A percentile compares a stretch with the other conserved stretches of the same genome.
These are phyloP conservation scores for Trichogramma pretiosum DNA, from an alignment of 1,140 invertebrate species.

Conservation along the genomic window DNA sequence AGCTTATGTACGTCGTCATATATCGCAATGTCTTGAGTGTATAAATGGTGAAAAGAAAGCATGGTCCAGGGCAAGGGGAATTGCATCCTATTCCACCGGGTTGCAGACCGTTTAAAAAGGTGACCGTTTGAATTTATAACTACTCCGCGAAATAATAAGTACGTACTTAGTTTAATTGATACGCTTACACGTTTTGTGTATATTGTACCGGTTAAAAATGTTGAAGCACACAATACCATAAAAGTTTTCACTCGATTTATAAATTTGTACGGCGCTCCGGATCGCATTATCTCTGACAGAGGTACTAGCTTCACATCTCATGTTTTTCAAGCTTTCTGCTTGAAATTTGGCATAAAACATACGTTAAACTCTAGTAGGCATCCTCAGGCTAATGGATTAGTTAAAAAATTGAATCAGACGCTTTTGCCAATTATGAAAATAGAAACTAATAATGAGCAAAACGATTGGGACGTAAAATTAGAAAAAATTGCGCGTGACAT, in stretches of 20 bases:
- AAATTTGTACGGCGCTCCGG: no score
- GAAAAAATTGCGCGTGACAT: slow-evolving; percentile 3
- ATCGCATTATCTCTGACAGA: no score
- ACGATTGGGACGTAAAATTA: slow-evolving; percentile 5
- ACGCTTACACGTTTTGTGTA: no score
- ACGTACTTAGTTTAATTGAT: no score
- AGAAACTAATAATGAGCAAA: not conserved
- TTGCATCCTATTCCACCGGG: slow-evolving; percentile 16
- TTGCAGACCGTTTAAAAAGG: no score
- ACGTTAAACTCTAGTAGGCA: slow-evolving; percentile 23
- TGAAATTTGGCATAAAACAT: slow-evolving; percentile 22
- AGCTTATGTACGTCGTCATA: slow-evolving; percentile 5
- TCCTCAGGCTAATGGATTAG: slow-evolving; percentile 24
- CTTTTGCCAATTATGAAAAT: slow-evolving; percentile 4
- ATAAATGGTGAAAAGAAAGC: slow-evolving; percentile 11
- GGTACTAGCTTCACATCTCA: slow-evolving; percentile 20
- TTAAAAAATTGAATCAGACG: slow-evolving; percentile 15
- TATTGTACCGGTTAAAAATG: no score
- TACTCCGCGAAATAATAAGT: no score
- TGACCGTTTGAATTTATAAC: no score
- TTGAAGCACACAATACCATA: no score
- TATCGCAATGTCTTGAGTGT: slow-evolving; percentile 11
- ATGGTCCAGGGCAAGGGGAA: slow-evolving; percentile 8
- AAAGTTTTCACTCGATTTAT: no score
- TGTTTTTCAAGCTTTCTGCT: slow-evolving; percentile 17